These are phyloP conservation scores for Leuciscus idus DNA, from an alignment of 2,113 vertebrate species.

Conservation along the genomic window DNA sequence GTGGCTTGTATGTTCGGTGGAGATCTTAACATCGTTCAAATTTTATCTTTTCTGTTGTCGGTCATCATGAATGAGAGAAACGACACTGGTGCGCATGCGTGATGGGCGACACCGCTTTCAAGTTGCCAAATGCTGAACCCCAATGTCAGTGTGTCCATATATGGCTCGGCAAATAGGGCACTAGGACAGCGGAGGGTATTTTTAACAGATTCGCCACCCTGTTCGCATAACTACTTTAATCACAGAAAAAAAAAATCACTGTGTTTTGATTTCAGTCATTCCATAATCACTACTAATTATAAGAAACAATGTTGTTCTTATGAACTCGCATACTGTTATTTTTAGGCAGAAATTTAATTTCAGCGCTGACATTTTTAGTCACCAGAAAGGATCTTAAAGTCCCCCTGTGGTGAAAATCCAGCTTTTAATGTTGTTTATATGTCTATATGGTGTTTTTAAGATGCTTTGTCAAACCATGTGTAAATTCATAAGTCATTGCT, in stretches of 20 bases:
- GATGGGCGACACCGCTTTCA: slow-evolving; percentile 70
- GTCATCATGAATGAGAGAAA: slow-evolving; percentile 42
- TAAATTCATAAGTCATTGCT: no score
- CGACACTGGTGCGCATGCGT: slow-evolving; percentile 56
- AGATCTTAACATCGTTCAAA: not conserved
- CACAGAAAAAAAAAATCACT: not conserved
- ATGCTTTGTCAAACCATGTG: no score
- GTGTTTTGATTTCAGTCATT: not conserved
- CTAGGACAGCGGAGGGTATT: slow-evolving; percentile 80
- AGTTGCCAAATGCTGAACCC: slow-evolving; percentile 78
- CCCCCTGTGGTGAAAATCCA: no score
- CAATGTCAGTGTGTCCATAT: slow-evolving; percentile 78
- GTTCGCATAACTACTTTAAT: slow-evolving; percentile 40
- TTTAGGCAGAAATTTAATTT: not conserved
- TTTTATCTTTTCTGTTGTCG: not conserved
- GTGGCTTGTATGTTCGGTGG: not conserved
- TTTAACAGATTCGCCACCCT: slow-evolving; percentile 74
- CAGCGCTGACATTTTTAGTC: not conserved
- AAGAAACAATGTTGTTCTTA: not conserved
- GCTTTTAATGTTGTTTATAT: no score
- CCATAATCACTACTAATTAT: not conserved
- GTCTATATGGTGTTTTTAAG: no score
- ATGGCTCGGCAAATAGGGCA: slow-evolving; percentile 79
- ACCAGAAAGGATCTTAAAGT: not conserved
- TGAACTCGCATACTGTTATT: not conserved